Evolutionary conservation across 2,797 vertebrate species (phyloP), one percentile per base, ranked within the genome.

Genomic region (Atherinosoma microstoma): DNA sequence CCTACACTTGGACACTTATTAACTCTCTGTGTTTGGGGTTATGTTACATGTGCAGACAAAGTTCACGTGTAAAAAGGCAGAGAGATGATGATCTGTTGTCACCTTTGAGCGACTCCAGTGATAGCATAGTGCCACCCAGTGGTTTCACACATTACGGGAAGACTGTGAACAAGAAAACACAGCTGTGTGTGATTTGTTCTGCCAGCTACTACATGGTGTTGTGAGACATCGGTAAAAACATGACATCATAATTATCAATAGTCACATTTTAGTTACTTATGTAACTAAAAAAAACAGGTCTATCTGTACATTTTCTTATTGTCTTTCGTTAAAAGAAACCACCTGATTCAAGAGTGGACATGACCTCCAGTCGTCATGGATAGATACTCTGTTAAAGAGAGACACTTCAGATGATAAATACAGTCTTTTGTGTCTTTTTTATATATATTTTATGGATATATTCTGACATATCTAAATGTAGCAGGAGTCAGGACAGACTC

Each of bases 91-190:
- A 27, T 36, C 36, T 58, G 42, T 30, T 60, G 51, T 61, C 45
- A 58, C 30, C 35, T 42, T 27, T 4, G 40, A 36, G 62, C 49
- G 3, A 20, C 35, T 67, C 60, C n/a, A n/a, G 47, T 65, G 13
- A 78, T 57, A 62, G 51, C 75, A 83, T 71, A 36, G 56, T 81
- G 88, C 84, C 89, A 86, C 76, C 88, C 68, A 73, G 88, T 88
- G 86, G 84, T 58, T 77, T 54, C n/a, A 61, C 13, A 29, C n/a
- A 27, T 54, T 24, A 35, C 1, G 8, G 6, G 27, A 22, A 42
- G 60, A 20, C 9, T 35, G 5, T 11, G 11, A 20, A 20, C 0
- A 22, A 35, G 20, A 27, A 27, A 45, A 7, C 42, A 20, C 18
- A 20, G 16, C 16, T 45, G 16, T 20, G 8, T 20, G 1, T 8